Evolutionary conservation across 2,113 vertebrate species (phyloP), one percentile per base, ranked within the genome.

Genomic region (Trachemys scripta): DNA sequence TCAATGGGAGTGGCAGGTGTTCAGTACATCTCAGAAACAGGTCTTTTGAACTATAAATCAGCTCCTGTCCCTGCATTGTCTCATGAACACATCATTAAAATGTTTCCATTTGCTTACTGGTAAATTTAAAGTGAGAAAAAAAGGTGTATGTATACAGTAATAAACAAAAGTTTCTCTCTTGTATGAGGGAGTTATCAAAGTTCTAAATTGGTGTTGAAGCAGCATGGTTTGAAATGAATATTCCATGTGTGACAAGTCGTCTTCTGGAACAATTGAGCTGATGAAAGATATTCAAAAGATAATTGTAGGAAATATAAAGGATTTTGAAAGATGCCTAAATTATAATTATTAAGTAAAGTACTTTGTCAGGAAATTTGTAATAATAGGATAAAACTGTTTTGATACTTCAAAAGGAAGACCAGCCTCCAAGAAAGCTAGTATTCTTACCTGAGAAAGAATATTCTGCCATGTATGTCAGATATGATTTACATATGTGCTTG

Each of bases 71-170:
- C 19, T 72, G 19, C 38, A 29, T 0, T 76, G 95, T 88, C 50
- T 80, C 47, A 76, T 25, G 90, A 80, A 80, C 49, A 3, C 42
- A 89, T 90, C 62, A 96, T 94, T 93, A 88, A 93, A 95, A 86
- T 88, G 19, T 92, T 93, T 96, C 82, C 85, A 93, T 51, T 95
- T 95, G 76, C 45, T 90, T 84, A 86, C 7, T 90, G 10, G 13
- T 59, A 81, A 49, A 3, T 0, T 1, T 65, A 22, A 17, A 84
- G 29, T 45, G 80, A 84, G 35, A 72, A 94, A 88, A 9, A 84
- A 89, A 11, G 3, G 38, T 19, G 11, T 8, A 45, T 82, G 0
- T 1, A 22, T 83, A 38, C 12, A 80, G 1, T 65, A 84, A 82
- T 79, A 93, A 95, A 95, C 78, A 78, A 86, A 95, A 90, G 3